Evolutionary conservation across 2,888 invertebrate species (phyloP), one percentile per base, ranked within the genome.

Genomic region (Hecatera dysodea): DNA sequence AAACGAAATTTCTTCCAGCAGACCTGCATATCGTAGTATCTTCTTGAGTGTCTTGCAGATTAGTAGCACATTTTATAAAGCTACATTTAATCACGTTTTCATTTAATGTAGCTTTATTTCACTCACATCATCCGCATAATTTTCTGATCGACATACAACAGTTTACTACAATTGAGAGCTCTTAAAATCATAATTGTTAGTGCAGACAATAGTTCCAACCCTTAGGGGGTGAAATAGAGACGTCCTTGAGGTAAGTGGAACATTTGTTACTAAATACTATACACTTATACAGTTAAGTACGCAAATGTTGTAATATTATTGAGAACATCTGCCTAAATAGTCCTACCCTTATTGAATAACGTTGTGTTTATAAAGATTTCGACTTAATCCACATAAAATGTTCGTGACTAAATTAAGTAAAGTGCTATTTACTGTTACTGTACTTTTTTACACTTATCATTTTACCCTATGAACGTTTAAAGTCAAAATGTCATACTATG

Each of bases 231-330:
- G 82, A 71, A 75, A 77, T 79, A 15, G 72, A 78, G 65, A 65
- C 65, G 72, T 60, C 59, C 79, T 84, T 52, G 24, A 62, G 33
- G 61, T 60, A 57, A 82, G 80, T 77, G 52, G 71, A 64, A 44
- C 72, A 81, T 83, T 86, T 82, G 81, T 81, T 78, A 53, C 64
- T 78, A 74, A 80, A 86, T 80, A 59, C 71, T 33, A 36, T 44
- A 78, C 73, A 62, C 36, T 46, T 57, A 53, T 2, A 17, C 15
- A 66, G 29, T 60, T 66, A 69, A 67, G 44, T 59, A 57, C 36
- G 59, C 67, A 72, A 72, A 72, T 73, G 63, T 60, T 82, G 5
- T 48, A 64, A 19, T 72, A 65, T 68, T 67, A 75, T 73, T 63
- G 44, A 57, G 11, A 19, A 24, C 77, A 73, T 73, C 81, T 73